Base-by-base conservation (phyloP, 2,797 vertebrate species). In the Phoebastria nigripes region DNA sequence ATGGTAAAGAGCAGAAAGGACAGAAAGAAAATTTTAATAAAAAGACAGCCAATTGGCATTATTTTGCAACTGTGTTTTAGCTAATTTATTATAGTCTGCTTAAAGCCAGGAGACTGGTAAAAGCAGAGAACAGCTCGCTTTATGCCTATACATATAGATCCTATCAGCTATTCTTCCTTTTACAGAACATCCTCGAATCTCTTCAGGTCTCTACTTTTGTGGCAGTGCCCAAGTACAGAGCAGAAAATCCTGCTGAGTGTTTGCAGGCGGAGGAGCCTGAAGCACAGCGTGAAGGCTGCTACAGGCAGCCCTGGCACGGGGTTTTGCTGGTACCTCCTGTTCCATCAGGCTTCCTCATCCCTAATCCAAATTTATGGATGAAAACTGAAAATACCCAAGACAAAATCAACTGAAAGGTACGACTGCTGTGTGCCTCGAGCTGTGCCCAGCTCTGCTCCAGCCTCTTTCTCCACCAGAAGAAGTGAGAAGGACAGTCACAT, bases 81-180 rank as follows among this genome's bases (percentile, higher is more conserved):
- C 24, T 61, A 9, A 0, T 4, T 22, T 8, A 3, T 15, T 15
- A 5, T 4, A 20, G 14, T 0, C 11, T 78, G 46, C 20, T 49
- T 76, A n/a, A 39, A 65, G 69, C 35, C 17, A 39, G 51, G 31
- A 33, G 22, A 11, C 20, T 2, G 47, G 41, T 6, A 5, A 15
- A 55, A 15, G 65, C 69, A 54, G 25, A 17, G 46, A 35, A 2
- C 31, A 49, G 51, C 41, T 83, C 49, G 0, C 41, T 20, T 12
- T 0, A 2, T 31, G 15, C 28, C 37, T 6, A 0, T 0, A 0
- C 14, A 6, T 3, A 17, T 0, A 52, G 15, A 7, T 2, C 24
- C 70, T 26, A 17, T 0, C 46, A 22, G 77, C 35, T 49, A 6
- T 8, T 33, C 42, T 8, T 67, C 44, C 51, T 70, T 8, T n/a